Evolutionary conservation across 2,888 invertebrate species (phyloP).

Genomic region (Tolmerus cingulatus): DNA sequence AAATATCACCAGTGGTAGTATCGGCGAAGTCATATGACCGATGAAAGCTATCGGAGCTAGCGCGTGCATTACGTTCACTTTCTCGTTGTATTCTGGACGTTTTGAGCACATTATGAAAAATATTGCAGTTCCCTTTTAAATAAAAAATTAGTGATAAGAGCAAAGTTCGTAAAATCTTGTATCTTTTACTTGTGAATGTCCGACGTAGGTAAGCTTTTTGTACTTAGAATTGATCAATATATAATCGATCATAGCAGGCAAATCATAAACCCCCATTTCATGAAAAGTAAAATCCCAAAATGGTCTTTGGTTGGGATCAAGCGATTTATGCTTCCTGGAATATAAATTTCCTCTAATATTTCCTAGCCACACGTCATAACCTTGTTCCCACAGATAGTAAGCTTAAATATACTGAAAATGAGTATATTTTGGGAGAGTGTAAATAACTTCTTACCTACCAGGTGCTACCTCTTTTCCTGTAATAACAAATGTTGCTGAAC

Average conservation of each 20-base stretch:
- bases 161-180: constrained; percentile 49
- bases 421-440: neutral
- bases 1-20: neutral
- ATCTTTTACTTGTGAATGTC: constrained; percentile 70
- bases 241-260: constrained; percentile 80
- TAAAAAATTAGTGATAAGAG: neutral
- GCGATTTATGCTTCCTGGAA: constrained; percentile 65
- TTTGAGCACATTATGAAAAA: constrained; percentile 62
- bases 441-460: constrained; percentile 60
- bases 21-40: constrained; percentile 55
- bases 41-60: constrained; percentile 66
- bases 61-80: constrained; percentile 64
- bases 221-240: constrained; percentile 60
- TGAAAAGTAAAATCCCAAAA: constrained; percentile 66
- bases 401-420: constrained; percentile 50
- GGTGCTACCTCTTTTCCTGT: constrained; percentile 70
- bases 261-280: constrained; percentile 72
- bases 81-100: constrained; percentile 65
- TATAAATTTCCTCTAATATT: constrained; percentile 80
- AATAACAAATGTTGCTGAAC: constrained; percentile 74
- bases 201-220: constrained; percentile 66
- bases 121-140: constrained; percentile 65
- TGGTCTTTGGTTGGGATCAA: constrained; percentile 55
- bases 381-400: constrained; percentile 69
- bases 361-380: constrained; percentile 83